These are phyloP conservation scores for Gymnosoma rotundatum DNA, from an alignment of 2,888 invertebrate species.

Conservation along the genomic window DNA sequence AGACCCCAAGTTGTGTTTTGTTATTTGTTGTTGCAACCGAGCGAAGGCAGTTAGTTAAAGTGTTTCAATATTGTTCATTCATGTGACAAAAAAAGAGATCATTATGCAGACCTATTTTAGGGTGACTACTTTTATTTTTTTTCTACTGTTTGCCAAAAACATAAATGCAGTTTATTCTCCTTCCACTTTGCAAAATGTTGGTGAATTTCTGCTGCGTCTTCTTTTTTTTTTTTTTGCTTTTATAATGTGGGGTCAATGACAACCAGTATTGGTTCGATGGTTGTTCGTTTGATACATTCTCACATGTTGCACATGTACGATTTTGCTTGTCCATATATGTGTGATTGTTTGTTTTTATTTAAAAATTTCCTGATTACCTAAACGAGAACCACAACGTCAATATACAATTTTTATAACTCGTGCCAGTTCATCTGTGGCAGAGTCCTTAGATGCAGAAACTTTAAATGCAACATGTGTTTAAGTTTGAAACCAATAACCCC, in stretches of 20 bases:
- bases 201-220: background rate
- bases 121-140: constrained; percentile 1
- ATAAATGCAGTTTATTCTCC: background rate
- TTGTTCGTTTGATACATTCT: constrained; percentile 26
- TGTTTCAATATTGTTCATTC: constrained; percentile 17
- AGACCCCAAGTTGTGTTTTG: constrained; percentile 4
- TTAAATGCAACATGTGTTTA: constrained; percentile 59
- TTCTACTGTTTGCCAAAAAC: constrained; percentile 6
- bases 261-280: constrained; percentile 48
- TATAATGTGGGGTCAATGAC: constrained; percentile 65
- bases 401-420: constrained; percentile 60
- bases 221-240: constrained; percentile 43
- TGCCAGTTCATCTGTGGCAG: constrained; percentile 58
- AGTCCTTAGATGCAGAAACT: constrained; percentile 5
- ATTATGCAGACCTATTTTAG: constrained; percentile 30
- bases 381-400: constrained; percentile 49
- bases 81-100: constrained; percentile 23
- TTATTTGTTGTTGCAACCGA: background rate
- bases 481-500: constrained; percentile 18
- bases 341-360: constrained; percentile 21
- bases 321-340: constrained; percentile 20
- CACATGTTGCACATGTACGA: constrained; percentile 33
- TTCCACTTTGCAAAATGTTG: background rate
- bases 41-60: constrained; percentile 1
- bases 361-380: constrained; percentile 59